Evolutionary conservation across 2,888 invertebrate species (phyloP), one percentile per base, ranked within the genome.

Genomic region (Germaria angustata): DNA sequence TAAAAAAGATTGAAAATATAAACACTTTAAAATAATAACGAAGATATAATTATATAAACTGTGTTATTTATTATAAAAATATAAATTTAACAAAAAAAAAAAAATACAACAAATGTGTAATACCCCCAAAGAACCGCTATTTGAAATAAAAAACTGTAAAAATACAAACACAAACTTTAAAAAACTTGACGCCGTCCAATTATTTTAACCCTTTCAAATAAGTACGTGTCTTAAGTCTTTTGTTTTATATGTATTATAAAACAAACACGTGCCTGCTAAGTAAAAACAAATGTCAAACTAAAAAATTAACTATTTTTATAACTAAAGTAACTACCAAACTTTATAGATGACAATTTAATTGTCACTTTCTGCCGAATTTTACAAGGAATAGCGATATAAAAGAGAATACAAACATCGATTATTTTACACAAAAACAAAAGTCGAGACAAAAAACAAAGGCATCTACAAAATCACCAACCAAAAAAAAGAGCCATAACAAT

Each of bases 331-430:
- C 84, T 84, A 84, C 82, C 85, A 86, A 80, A 86, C 85, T 87
- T 85, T 51, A 66, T 53, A 77, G 55, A 71, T 73, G 81, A 88
- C 88, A 88, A 88, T 88, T 88, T 88, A 88, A 88, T 88, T 88
- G 88, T 88, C 88, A 88, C 81, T 84, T 88, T 87, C 88, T 87
- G 88, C 88, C 88, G 88, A 79, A 79, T 59, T 61, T 66, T 34
- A 72, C 32, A 76, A 68, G 15, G 34, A 49, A 41, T 39, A 71
- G 71, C 59, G 34, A 17, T 49, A 39, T 65, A 20, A 71, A 36
- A 59, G 41, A 66, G 68, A 59, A 68, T 41, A 41, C 32, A 55
- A 22, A 34, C 34, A 41, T 15, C 68, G 72, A 49, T 77, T 66
- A 78, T 51, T 73, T 51, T 59, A 59, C n/a, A 51, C 49, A 41